Conservation (phyloP, 2,888 invertebrate genomes). For the Cotesia congregata region DNA sequence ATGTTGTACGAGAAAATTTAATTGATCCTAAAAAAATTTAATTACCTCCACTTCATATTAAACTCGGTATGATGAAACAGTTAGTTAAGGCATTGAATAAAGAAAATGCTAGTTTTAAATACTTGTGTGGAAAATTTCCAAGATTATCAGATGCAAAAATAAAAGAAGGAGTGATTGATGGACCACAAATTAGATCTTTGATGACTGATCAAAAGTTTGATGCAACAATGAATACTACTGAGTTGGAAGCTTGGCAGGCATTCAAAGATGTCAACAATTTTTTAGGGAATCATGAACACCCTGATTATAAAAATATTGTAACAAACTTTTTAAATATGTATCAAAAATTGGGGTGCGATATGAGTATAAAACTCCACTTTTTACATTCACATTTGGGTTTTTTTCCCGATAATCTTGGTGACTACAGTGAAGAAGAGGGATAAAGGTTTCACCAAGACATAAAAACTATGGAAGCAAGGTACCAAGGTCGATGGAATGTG, state of each 20-base stretch:
- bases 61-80: constrained; percentile 52
- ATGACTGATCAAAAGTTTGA: constrained; percentile 39
- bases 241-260: constrained; percentile 10
- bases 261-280: constrained; percentile 23
- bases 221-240: background rate
- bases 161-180: constrained; percentile 39
- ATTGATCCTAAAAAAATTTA: constrained; percentile 30
- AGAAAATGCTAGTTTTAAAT: constrained; percentile 28
- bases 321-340: constrained; percentile 4
- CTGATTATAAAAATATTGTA: constrained; percentile 6
- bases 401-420: constrained; percentile 21
- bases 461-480: constrained; percentile 9
- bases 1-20: constrained; percentile 4
- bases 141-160: constrained; percentile 36
- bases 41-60: constrained; percentile 52
- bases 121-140: constrained; percentile 31
- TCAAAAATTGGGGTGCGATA: constrained; percentile 17
- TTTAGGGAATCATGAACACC: constrained; percentile 6
- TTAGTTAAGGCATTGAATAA: constrained; percentile 47
- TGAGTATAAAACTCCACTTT: constrained; percentile 28
- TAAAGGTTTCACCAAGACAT: constrained; percentile 31
- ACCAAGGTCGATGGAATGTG: constrained; percentile 20
- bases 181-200: constrained; percentile 38
- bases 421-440: constrained; percentile 24
- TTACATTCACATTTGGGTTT: constrained; percentile 20